Evolutionary conservation across 2,797 vertebrate genomes (phyloP).

Genomic region (Acanthis flammea): DNA sequence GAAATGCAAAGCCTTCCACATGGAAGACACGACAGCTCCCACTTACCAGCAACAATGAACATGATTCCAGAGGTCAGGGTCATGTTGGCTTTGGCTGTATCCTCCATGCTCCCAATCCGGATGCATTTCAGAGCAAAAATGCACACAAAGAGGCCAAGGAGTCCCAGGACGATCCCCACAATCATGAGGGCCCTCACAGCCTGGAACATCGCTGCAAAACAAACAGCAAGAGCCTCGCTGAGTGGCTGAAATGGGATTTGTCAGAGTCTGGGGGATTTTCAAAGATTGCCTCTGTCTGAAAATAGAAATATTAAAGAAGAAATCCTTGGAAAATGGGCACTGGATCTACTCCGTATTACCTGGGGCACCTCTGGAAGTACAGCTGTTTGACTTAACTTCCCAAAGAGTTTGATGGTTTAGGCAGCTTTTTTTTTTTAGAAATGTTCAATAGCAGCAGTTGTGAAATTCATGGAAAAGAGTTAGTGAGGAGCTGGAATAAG

Average conservation of each 20-base stretch:
- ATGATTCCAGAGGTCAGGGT: slow-evolving; percentile 86
- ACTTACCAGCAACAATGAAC: slow-evolving; percentile 84
- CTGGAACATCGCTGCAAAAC: slow-evolving; percentile 84
- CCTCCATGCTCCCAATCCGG: slow-evolving; percentile 88
- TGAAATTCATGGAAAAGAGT: neutral
- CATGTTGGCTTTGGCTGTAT: slow-evolving; percentile 88
- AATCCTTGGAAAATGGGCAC: neutral
- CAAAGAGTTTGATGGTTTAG: neutral
- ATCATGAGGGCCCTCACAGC: slow-evolving; percentile 90
- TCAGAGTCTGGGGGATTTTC: neutral
- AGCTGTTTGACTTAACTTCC: neutral
- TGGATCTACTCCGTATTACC: fast-evolving
- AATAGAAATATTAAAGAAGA: neutral
- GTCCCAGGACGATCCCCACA: slow-evolving; percentile 84
- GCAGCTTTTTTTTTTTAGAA: neutral
- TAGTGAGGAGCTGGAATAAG: neutral
- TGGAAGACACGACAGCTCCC: fast-evolving
- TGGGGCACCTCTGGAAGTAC: neutral
- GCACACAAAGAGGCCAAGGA: slow-evolving; percentile 81
- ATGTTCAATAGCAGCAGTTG: fast-evolving
- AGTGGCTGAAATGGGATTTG: neutral
- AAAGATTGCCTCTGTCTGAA: neutral
- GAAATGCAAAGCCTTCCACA: fast-evolving
- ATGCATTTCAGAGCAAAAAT: slow-evolving; percentile 90
- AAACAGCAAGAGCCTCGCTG: neutral